Conservation (phyloP, 2,797 vertebrate genomes). For the Chaunax sp. region DNA sequence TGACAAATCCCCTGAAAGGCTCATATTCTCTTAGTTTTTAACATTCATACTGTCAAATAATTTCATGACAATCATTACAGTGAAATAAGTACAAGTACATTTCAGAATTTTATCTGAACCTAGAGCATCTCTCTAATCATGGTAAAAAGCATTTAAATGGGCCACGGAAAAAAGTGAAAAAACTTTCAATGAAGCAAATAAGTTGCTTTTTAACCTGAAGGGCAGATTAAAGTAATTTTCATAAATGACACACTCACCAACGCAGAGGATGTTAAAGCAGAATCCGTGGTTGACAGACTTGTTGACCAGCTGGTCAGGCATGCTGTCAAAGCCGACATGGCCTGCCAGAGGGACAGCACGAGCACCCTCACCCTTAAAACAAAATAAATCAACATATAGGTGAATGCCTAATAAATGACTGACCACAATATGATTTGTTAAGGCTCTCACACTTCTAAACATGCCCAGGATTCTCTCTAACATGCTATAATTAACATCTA, state of each 20-base stretch:
- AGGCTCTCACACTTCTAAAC: not conserved
- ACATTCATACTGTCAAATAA: no score
- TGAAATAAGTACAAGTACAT: no score
- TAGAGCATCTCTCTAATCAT: slow-evolving; percentile 23
- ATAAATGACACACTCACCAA: slow-evolving; percentile 90
- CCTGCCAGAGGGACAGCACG: slow-evolving; percentile 93
- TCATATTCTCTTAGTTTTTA: no score
- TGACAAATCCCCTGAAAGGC: not conserved
- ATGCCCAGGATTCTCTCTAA: not conserved
- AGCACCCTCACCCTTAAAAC: slow-evolving; percentile 90
- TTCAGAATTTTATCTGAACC: not conserved
- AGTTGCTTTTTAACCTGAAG: slow-evolving; percentile 40
- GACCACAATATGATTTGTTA: not conserved
- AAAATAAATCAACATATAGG: slow-evolving; percentile 25
- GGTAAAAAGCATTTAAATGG: slow-evolving; percentile 33
- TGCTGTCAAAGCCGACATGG: slow-evolving; percentile 99
- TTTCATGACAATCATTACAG: no score
- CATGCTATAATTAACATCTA: not conserved
- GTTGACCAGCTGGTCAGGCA: slow-evolving; percentile 99
- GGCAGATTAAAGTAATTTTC: slow-evolving; percentile 32
- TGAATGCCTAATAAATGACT: not conserved
- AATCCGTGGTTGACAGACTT: slow-evolving; percentile 98
- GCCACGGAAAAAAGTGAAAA: no score
- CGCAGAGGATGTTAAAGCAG: slow-evolving; percentile 99
- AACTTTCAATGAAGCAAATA: slow-evolving; percentile 51